These are phyloP conservation scores for Agriotes lineatus DNA, from an alignment of 2,888 invertebrate genomes.

Conservation along the genomic window DNA sequence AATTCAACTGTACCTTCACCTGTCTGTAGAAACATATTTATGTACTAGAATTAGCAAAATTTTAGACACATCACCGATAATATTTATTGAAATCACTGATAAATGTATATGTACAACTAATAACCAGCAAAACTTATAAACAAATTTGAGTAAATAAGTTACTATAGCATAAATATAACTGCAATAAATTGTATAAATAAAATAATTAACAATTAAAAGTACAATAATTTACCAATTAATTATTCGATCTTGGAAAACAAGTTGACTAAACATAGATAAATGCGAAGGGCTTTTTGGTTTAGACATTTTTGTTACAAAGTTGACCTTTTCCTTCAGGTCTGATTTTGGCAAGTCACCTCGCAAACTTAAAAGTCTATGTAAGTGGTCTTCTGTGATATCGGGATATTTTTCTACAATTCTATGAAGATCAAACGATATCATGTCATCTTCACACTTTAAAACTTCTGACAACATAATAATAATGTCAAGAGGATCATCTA, in stretches of 20 bases:
- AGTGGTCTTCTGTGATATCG: constrained; percentile 90
- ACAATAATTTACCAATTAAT: constrained; percentile 46
- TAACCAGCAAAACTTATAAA: no score
- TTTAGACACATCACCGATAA: no score
- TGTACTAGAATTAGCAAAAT: no score
- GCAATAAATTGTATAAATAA: no score
- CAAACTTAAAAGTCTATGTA: constrained; percentile 84
- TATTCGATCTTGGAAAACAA: constrained; percentile 71
- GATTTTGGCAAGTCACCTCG: constrained; percentile 89
- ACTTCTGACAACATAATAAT: constrained; percentile 90
- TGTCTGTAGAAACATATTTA: no score
- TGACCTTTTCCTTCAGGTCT: constrained; percentile 82
- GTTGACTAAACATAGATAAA: constrained; percentile 73
- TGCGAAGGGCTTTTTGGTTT: constrained; percentile 69
- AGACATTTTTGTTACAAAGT: constrained; percentile 76
- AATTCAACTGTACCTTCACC: no score
- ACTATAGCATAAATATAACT: no score
- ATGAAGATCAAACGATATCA: constrained; percentile 92
- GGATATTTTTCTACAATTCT: constrained; percentile 89
- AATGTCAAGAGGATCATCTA: constrained; percentile 81
- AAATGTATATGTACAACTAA: no score
- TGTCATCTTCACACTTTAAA: constrained; percentile 92
- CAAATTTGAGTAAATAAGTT: no score
- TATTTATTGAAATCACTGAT: no score
- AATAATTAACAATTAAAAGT: no score